Base-by-base conservation (phyloP, 35 echinoderm and acorn worm species). In the Ophioderma brevispina region DNA sequence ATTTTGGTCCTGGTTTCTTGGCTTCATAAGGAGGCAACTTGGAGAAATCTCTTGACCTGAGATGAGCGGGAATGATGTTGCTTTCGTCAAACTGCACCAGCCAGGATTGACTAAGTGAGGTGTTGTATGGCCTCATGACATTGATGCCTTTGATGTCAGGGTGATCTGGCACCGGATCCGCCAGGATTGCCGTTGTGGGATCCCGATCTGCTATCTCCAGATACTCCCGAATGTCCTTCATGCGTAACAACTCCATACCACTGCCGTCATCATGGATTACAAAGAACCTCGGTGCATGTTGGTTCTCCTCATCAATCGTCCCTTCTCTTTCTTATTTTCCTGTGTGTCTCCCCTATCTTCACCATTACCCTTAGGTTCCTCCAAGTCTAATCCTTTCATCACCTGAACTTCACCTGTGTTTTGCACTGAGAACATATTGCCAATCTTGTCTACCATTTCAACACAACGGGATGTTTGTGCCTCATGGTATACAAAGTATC, bases 211-310 rank as follows among this genome's bases (percentile, higher is more conserved):
- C 87, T 18, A 80, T 40, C 21, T 90, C 80, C n/a, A 95, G 78
- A 55, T 95, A 99, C 0, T 79, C 84, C 32, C 32, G 28, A 21
- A 99, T 70, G 56, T 99, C 94, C 4, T 78, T 75, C 46, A 92
- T 52, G 33, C 94, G 88, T 4, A 99, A 77, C 40, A 99, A 52
- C 81, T 99, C 97, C 28, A 81, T 92, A 1, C 97, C 97, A 35
- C 93, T 99, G n/a, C 93, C 97, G 80, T 99, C 97, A 34, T 88
- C 52, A 39, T 99, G 75, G 78, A 99, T 88, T 39, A 99, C 85
- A 89, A 99, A 99, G 75, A 93, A 99, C 36, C 93, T 80, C 52
- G 97, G 97, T 35, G 91, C 79, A 52, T 56, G 55, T 17, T 82
- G 75, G 32, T 75, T 36, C 0, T 41, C 17, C 35, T 92, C 90